phyloP scores from a whole-genome alignment of 92 coral and sea anemone species.

The Pocillopora grandis region DNA sequence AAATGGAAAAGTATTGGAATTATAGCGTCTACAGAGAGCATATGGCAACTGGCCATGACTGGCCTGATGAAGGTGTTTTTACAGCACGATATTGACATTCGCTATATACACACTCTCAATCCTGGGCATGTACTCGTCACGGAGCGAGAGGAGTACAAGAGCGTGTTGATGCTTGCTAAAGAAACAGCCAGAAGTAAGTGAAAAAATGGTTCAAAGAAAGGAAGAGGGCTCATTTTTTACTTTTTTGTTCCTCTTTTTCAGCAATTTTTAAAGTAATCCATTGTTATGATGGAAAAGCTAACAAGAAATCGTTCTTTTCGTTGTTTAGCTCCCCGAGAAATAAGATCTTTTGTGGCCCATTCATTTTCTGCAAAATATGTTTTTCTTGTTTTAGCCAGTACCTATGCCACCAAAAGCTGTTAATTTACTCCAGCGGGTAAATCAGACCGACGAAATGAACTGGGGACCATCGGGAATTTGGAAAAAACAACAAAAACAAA shows the following conservation, averaged over 20 bases:
- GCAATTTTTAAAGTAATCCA: no score
- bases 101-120: conserved; percentile 76
- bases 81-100: conserved; percentile 63
- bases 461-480: no score
- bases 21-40: conserved; percentile 83
- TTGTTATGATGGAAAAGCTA: not conserved
- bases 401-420: no score
- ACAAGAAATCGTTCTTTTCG: not conserved
- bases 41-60: conserved; percentile 80
- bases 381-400: no score
- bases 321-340: no score
- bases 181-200: conserved; percentile 77
- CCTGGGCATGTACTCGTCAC: conserved; percentile 84
- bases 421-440: no score
- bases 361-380: no score
- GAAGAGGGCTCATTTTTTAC: no score
- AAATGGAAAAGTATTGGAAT: conserved; percentile 84
- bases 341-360: no score
- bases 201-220: not conserved
- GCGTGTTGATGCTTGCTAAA: conserved; percentile 69
- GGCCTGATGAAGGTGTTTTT: conserved; percentile 70
- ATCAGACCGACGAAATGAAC: no score
- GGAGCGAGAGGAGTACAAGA: conserved; percentile 78
- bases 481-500: no score
- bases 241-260: no score